phyloP scores from a whole-genome alignment of 2,797 vertebrate species.

The Crenuchus spilurus region DNA sequence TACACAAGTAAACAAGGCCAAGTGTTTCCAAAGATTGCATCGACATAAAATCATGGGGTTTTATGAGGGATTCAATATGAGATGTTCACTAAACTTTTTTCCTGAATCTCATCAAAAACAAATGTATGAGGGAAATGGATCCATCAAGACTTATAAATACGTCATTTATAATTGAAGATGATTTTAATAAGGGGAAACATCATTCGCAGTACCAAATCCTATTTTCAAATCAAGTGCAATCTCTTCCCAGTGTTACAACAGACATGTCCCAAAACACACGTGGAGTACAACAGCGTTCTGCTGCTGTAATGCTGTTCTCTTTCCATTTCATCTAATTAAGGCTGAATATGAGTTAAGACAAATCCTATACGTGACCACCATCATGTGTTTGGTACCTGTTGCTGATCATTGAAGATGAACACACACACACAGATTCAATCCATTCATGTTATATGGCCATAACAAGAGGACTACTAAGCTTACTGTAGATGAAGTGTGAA shows the following conservation, averaged over 20 bases:
- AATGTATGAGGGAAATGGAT: not conserved
- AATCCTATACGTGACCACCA: constrained; percentile 22
- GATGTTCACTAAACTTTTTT: not conserved
- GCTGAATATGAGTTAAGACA: constrained; percentile 45
- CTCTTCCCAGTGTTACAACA: not conserved
- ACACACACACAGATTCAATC: not conserved
- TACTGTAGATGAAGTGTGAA: too few species aligned
- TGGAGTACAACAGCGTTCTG: not conserved
- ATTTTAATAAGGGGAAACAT: too few species aligned
- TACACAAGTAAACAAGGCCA: constrained; percentile 48
- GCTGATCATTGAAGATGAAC: not conserved
- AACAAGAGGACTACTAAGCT: not conserved
- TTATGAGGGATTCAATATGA: not conserved
- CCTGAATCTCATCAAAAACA: not conserved
- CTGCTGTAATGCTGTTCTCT: not conserved
- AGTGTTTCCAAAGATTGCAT: constrained; percentile 52
- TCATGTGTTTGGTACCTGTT: not conserved
- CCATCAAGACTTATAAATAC: not conserved
- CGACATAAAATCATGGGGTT: constrained; percentile 42
- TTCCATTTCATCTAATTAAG: constrained; percentile 32
- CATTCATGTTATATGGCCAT: not conserved
- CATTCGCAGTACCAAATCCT: not conserved
- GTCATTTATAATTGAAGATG: too few species aligned
- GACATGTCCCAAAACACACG: not conserved
- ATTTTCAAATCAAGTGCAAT: constrained; percentile 14